phyloP scores from a whole-genome alignment of 2,113 vertebrate species.

The Apodemus speciosus region DNA sequence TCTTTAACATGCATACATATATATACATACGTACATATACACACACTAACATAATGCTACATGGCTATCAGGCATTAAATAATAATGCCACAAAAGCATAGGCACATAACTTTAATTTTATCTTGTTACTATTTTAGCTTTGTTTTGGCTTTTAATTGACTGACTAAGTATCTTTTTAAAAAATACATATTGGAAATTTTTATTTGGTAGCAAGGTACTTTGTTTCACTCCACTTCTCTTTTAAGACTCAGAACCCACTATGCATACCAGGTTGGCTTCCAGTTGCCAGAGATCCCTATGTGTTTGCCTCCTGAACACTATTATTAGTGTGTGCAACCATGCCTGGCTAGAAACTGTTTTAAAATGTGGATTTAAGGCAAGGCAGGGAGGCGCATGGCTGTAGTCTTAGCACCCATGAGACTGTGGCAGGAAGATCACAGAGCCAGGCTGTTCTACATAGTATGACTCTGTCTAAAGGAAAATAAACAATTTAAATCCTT shows the following conservation, averaged over 20 bases:
- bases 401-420: background rate
- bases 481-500: background rate
- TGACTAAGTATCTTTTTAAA: background rate
- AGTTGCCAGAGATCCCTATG: background rate
- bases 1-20: background rate
- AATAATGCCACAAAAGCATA: background rate
- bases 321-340: background rate
- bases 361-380: constrained; percentile 10
- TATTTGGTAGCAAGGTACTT: background rate
- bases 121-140: background rate
- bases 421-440: background rate
- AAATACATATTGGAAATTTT: background rate
- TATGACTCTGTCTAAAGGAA: background rate
- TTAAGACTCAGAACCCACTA: background rate
- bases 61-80: background rate
- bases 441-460: background rate
- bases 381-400: background rate
- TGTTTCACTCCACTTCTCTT: background rate
- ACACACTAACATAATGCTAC: background rate
- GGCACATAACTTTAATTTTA: constrained; percentile 16
- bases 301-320: background rate
- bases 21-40: background rate
- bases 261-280: background rate
- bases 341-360: background rate
- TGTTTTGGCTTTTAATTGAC: background rate